Conservation (phyloP, 2,797 vertebrate genomes). For the Lophotriccus pileatus region DNA sequence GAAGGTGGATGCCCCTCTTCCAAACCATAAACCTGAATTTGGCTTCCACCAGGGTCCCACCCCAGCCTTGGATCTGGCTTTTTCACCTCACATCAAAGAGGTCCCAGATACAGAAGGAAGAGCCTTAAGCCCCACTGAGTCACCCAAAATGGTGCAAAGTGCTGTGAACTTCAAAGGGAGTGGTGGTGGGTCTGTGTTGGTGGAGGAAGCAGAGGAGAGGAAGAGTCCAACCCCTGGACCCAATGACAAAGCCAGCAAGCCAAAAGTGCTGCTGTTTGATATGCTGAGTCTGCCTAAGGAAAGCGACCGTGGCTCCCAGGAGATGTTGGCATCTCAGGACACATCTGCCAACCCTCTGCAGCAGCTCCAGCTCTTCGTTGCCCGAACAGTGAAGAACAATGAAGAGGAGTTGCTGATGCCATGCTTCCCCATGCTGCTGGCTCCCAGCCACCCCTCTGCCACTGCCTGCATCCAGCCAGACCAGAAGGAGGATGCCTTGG, state of each 20-base stretch:
- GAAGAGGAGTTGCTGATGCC: conserved; percentile 71
- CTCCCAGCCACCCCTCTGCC: neutral
- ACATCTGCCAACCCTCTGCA: conserved; percentile 49
- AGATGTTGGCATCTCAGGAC: conserved; percentile 31
- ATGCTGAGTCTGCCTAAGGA: conserved; percentile 14
- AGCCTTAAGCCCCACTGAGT: neutral
- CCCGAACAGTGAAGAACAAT: conserved; percentile 57
- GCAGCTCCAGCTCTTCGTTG: conserved; percentile 70
- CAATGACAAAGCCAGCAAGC: neutral
- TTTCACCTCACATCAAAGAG: neutral
- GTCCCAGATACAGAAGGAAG: neutral
- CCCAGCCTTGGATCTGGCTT: neutral
- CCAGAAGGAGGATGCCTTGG: neutral
- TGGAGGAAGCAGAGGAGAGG: neutral
- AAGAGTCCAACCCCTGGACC: neutral
- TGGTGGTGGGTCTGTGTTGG: neutral
- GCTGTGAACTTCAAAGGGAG: neutral
- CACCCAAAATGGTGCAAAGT: neutral
- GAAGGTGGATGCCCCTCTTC: neutral
- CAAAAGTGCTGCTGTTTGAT: neutral
- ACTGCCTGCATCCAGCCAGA: neutral
- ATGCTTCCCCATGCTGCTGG: conserved; percentile 36
- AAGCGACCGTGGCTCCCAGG: neutral
- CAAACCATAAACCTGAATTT: neutral
- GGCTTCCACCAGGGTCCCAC: neutral